Base-by-base conservation (phyloP, 2,888 invertebrate species). In the Stenodema calcarata region DNA sequence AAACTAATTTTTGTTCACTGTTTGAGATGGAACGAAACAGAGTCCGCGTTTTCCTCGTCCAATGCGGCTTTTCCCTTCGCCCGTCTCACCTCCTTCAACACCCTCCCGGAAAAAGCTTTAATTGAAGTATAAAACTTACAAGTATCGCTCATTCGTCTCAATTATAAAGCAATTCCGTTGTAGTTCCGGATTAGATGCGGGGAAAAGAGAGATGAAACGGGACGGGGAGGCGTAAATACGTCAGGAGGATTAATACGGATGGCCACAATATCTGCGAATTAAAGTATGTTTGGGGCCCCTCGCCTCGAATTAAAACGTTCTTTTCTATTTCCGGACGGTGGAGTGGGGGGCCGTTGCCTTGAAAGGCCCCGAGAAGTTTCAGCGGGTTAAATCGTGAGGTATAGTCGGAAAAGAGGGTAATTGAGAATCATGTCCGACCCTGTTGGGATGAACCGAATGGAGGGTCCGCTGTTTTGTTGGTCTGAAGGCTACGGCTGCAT, bases 151-250 rank as follows among this genome's bases (percentile, higher is more conserved):
- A 69, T 87, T 87, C 84, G 87, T 87, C 87, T 87, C 79, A 87
- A 87, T 87, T 87, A 87, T 82, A 87, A 87, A 87, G 87, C 87
- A 87, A 87, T 87, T 87, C 80, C 86, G 70, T 80, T 70, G 79
- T 70, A 86, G 86, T 86, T 86, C 78, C 30, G 6, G 41, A 6
- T 27, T 18, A 18, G 35, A 2, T 35, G 35, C 35, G 35, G 35
- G 35, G 35, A 28, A 28, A 23, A 7, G 62, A 23, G 28, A 27
- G 69, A 9, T 9, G 42, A 78, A 78, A 44, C 3, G 44, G 27
- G 44, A 18, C 62, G 42, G 42, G 78, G 9, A 12, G 44, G 78
- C 27, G 79, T 69, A 54, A 42, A 80, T 86, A 79, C 75, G 86
- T 85, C 85, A 54, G 42, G 35, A 12, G 30, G 80, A 86, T 86